A percentile compares a stretch with the other conserved stretches of the same genome.
These are phyloP conservation scores for Empidonax alnorum DNA, from an alignment of 2,113 vertebrate species.

Conservation along the genomic window DNA sequence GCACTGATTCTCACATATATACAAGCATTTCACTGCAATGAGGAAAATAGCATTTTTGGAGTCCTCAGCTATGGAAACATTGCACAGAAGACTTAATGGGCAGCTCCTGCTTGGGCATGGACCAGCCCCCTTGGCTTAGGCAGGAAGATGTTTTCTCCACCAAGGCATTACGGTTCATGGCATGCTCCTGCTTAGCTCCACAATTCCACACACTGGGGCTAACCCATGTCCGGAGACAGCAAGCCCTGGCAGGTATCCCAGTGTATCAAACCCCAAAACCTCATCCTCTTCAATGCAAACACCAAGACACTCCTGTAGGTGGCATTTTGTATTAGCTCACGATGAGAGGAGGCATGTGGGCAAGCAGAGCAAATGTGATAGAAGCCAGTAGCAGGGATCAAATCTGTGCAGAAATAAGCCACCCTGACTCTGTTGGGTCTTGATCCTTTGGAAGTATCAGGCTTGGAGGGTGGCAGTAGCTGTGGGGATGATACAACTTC, in stretches of 20 bases:
- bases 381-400: neutral
- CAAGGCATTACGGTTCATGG: rapidly evolving
- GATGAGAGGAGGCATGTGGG: rapidly evolving
- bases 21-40: neutral
- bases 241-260: neutral
- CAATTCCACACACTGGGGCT: too few species aligned
- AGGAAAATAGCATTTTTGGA: neutral
- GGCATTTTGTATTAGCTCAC: rapidly evolving
- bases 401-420: neutral
- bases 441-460: neutral
- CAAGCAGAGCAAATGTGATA: neutral
- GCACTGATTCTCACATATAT: neutral
- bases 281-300: neutral
- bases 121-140: neutral
- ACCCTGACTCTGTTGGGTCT: neutral
- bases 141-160: neutral
- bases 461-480: neutral
- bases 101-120: neutral
- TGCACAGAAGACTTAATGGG: neutral
- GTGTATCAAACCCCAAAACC: neutral
- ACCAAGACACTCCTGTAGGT: neutral
- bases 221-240: neutral
- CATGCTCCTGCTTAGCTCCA: neutral
- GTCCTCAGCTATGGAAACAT: neutral
- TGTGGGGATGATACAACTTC: neutral